Percentiles rank a stretch among this genome's conserved stretches.
phyloP scores from a whole-genome alignment of 2,888 invertebrate genomes.

The Acanthoscelides obtectus region DNA sequence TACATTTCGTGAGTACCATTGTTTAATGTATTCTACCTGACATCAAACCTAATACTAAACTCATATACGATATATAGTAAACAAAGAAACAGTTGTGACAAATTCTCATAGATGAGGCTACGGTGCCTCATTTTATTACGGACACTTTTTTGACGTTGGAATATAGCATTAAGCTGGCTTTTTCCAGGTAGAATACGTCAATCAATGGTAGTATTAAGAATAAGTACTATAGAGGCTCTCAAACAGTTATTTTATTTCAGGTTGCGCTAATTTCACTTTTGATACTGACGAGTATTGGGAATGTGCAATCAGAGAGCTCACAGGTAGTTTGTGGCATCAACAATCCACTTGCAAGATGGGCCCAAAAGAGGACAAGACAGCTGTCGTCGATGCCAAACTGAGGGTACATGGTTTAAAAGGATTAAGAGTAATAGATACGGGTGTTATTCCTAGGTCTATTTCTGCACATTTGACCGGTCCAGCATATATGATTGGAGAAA shows the following conservation, averaged over 20 bases:
- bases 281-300: conserved; percentile 51
- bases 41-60: no score
- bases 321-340: conserved; percentile 51
- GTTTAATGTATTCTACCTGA: no score
- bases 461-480: conserved; percentile 52
- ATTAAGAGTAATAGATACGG: conserved; percentile 53
- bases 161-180: no score
- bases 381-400: conserved; percentile 54
- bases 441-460: conserved; percentile 52
- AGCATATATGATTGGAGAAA: conserved; percentile 54
- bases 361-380: conserved; percentile 46
- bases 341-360: conserved; percentile 56
- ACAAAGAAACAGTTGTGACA: no score
- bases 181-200: no score
- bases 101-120: no score
- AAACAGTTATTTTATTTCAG: conserved; percentile 42
- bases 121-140: no score
- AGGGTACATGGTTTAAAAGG: conserved; percentile 50
- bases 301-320: conserved; percentile 48
- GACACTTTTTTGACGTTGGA: no score
- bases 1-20: no score
- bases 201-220: no score
- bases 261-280: conserved; percentile 44
- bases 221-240: no score
- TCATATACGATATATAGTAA: no score